These are phyloP conservation scores for Temnopleurus reevesii DNA, from an alignment of 53 echinoderm and acorn worm genomes.

Conservation along the genomic window DNA sequence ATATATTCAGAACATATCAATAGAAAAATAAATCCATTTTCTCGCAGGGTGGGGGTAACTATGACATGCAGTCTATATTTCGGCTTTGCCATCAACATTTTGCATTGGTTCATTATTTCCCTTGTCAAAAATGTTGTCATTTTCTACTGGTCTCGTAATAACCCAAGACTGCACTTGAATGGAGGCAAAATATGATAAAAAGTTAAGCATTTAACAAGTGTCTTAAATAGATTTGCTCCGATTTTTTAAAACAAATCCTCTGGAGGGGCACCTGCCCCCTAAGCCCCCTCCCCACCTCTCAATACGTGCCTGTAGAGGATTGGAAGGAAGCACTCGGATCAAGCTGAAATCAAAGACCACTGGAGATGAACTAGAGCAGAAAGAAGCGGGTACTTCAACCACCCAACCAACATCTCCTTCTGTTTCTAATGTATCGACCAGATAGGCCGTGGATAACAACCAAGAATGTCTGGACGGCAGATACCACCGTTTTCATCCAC, in stretches of 20 bases:
- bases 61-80: no score
- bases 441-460: neutral
- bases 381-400: neutral
- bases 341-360: neutral
- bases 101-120: no score
- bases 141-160: no score
- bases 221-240: no score
- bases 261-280: no score
- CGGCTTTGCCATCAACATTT: no score
- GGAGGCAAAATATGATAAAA: no score
- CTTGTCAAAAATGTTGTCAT: no score
- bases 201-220: no score
- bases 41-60: neutral
- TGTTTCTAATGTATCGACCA: constrained; percentile 14
- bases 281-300: neutral
- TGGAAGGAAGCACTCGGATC: neutral
- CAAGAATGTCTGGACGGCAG: neutral
- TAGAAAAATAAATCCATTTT: neutral
- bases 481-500: constrained; percentile 6
- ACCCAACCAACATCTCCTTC: neutral
- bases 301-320: neutral
- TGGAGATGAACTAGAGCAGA: neutral
- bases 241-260: no score
- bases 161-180: no score
- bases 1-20: neutral